These are phyloP conservation scores for Nothobranchius kuhntae DNA, from an alignment of 2,113 vertebrate genomes.

Conservation along the genomic window DNA sequence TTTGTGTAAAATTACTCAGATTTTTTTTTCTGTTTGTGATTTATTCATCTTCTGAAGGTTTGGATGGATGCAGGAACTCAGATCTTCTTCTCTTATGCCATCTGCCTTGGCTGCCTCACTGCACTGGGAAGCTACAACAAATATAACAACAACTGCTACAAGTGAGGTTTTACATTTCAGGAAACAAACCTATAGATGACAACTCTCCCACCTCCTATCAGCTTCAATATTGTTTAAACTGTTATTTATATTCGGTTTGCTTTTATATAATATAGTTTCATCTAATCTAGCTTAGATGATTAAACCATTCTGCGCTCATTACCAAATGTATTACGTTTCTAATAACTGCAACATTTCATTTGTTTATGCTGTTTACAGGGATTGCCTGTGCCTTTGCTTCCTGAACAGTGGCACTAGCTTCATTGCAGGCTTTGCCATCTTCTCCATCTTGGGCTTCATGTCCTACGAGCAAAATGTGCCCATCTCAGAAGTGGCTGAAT, in stretches of 20 bases:
- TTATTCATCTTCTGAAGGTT: slow-evolving; percentile 77
- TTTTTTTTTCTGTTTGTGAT: not conserved
- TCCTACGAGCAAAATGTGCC: slow-evolving; percentile 90
- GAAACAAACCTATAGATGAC: too few relatives aligned
- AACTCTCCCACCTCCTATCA: not conserved
- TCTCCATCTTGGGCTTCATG: slow-evolving; percentile 98
- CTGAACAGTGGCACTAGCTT: slow-evolving; percentile 97
- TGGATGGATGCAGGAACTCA: slow-evolving; percentile 99
- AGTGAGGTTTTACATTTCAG: slow-evolving; percentile 64
- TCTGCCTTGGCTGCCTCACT: slow-evolving; percentile 93
- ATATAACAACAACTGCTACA: slow-evolving; percentile 98
- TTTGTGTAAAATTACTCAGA: too few relatives aligned
- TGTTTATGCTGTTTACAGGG: slow-evolving; percentile 73
- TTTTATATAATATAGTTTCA: not conserved
- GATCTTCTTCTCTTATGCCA: slow-evolving; percentile 96
- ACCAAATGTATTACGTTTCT: not conserved
- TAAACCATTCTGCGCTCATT: too few relatives aligned
- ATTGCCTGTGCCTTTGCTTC: slow-evolving; percentile 91
- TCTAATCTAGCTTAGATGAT: not conserved
- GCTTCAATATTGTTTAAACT: not conserved
- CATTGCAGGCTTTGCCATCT: slow-evolving; percentile 94
- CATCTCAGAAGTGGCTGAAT: slow-evolving; percentile 94
- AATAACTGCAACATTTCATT: not conserved
- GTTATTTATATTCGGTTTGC: not conserved
- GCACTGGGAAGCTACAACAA: slow-evolving; percentile 97